Conservation (phyloP, 1,140 invertebrate species). For the Lordiphosa stackelbergi region DNA sequence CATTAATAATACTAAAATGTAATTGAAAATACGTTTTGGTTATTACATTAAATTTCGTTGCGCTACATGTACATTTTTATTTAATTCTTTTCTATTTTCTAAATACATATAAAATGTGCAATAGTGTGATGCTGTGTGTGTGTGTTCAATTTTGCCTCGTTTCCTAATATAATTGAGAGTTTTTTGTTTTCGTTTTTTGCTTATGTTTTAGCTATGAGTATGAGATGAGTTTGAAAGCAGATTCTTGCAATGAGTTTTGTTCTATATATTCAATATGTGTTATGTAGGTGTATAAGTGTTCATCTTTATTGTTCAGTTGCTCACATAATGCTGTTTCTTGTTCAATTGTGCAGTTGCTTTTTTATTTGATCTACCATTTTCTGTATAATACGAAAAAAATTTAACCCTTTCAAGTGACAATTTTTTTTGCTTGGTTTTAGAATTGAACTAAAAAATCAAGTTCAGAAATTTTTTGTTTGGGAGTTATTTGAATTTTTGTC, state of each 20-base stretch:
- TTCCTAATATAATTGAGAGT: slow-evolving; percentile 22
- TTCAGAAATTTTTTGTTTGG: too few relatives aligned
- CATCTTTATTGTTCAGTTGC: too few relatives aligned
- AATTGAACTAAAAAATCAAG: too few relatives aligned
- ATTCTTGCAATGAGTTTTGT: slow-evolving; percentile 61
- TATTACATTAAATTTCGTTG: slow-evolving; percentile 42
- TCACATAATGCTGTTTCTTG: too few relatives aligned
- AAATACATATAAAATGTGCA: slow-evolving; percentile 56
- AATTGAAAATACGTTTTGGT: slow-evolving; percentile 60
- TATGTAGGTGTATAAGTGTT: slow-evolving; percentile 5
- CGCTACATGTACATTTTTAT: slow-evolving; percentile 36
- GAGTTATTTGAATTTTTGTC: too few relatives aligned
- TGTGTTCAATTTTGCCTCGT: slow-evolving; percentile 37
- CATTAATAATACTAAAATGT: slow-evolving; percentile 69
- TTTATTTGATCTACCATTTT: too few relatives aligned
- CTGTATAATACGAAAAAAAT: too few relatives aligned
- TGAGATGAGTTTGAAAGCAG: slow-evolving; percentile 74
- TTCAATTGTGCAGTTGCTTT: too few relatives aligned
- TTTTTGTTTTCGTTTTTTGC: slow-evolving; percentile 38
- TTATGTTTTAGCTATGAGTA: slow-evolving; percentile 70
- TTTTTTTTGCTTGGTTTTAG: too few relatives aligned
- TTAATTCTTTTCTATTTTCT: slow-evolving; percentile 42
- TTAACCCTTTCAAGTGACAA: too few relatives aligned
- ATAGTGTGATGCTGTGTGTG: slow-evolving; percentile 7
- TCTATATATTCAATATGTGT: slow-evolving; percentile 41